Conservation (phyloP, 2,797 vertebrate genomes). For the Astyanax mexicanus region DNA sequence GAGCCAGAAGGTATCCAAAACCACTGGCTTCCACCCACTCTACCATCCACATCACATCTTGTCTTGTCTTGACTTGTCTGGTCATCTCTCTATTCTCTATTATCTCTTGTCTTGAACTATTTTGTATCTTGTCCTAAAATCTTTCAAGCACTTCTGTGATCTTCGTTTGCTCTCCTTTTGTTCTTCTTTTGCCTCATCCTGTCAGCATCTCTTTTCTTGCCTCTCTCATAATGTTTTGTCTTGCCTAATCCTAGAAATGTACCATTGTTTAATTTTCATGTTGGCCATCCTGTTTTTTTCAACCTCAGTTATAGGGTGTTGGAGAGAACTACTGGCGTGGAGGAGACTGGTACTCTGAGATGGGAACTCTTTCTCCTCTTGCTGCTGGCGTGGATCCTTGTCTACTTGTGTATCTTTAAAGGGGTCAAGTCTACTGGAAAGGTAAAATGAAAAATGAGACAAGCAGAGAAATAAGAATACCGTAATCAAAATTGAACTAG, state of each 20-base stretch:
- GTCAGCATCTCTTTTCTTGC: too few relatives aligned
- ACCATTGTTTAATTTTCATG: not conserved
- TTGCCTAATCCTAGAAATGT: not conserved
- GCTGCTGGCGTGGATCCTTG: conserved; percentile 78
- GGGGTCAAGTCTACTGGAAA: conserved; percentile 83
- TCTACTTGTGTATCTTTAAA: conserved; percentile 83
- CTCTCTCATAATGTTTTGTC: not conserved
- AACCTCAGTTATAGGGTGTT: conserved; percentile 74
- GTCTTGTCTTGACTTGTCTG: not conserved
- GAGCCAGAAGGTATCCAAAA: too few relatives aligned
- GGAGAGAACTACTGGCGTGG: conserved; percentile 72
- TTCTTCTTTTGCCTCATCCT: too few relatives aligned
- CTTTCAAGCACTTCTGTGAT: not conserved
- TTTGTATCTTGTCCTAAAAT: not conserved
- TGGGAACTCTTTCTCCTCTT: conserved; percentile 80
- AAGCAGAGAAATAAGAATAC: too few relatives aligned
- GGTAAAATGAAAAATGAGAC: conserved; percentile 56
- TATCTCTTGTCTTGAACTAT: too few relatives aligned
- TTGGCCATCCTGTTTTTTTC: not conserved
- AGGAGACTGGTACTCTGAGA: conserved; percentile 70
- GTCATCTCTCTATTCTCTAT: too few relatives aligned
- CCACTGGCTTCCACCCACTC: too few relatives aligned
- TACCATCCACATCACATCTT: too few relatives aligned
- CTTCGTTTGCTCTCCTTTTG: too few relatives aligned
- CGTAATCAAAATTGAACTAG: too few relatives aligned